Conservation (phyloP, 92 coral and sea anemone genomes). For the Siderastrea radians region DNA sequence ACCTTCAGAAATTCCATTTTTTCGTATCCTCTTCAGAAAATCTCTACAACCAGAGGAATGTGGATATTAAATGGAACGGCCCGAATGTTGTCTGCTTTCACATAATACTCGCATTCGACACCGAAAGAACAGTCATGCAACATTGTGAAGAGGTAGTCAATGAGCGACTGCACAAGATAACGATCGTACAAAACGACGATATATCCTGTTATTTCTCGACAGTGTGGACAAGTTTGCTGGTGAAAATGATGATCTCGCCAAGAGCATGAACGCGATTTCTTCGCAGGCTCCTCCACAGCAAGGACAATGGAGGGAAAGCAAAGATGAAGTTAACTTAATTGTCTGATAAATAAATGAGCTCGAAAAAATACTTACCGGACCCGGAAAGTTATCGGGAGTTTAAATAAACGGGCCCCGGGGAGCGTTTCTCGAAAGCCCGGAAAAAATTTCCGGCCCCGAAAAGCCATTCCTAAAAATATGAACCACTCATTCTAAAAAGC, state of each 20-base stretch:
- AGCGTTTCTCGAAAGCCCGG: no score
- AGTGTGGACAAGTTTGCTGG: slow-evolving; percentile 19
- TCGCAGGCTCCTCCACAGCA: background rate
- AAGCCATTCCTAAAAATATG: no score
- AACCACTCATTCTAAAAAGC: no score
- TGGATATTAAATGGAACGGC: no score
- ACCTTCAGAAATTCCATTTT: no score
- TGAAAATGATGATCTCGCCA: background rate
- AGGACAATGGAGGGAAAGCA: background rate
- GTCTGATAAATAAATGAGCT: background rate
- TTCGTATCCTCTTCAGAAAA: no score
- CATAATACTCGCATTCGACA: slow-evolving; percentile 14
- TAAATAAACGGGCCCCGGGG: no score
- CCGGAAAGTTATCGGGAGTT: no score
- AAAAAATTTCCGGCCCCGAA: no score
- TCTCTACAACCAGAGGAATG: no score
- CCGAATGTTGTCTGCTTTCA: slow-evolving; percentile 36
- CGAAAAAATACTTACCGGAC: background rate
- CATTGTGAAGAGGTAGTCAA: slow-evolving; percentile 12
- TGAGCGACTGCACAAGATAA: background rate
- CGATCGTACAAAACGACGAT: background rate
- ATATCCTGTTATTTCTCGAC: slow-evolving; percentile 4
- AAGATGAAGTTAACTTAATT: background rate
- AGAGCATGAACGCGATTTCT: background rate
- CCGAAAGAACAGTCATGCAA: background rate